Percentiles rank a stretch among this genome's conserved stretches.
phyloP scores from a whole-genome alignment of 2,797 vertebrate genomes.

The Cyprinella venusta region DNA sequence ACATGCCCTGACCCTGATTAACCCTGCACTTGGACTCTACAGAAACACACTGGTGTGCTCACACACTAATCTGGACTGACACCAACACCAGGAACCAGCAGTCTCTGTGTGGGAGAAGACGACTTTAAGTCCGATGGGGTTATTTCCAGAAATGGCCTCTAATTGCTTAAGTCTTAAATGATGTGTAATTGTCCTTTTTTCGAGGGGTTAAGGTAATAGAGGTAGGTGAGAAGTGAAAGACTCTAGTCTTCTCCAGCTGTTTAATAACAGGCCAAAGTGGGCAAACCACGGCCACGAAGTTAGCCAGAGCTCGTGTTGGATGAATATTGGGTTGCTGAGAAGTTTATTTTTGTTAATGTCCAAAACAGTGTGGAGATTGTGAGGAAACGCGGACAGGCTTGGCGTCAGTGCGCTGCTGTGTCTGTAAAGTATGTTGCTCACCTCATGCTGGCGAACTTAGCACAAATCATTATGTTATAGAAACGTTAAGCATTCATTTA shows the following conservation, averaged over 20 bases:
- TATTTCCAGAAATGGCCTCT: conserved; percentile 80
- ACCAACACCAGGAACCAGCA: conserved; percentile 46
- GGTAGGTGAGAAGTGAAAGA: conserved; percentile 63
- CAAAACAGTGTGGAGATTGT: conserved; percentile 59
- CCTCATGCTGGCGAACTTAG: conserved; percentile 33
- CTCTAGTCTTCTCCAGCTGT: conserved; percentile 70
- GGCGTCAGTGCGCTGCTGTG: conserved; percentile 45
- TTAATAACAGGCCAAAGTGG: conserved; percentile 65
- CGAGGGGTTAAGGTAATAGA: conserved; percentile 75
- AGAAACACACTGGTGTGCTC: conserved; percentile 58
- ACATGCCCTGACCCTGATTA: conserved; percentile 73
- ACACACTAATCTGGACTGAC: conserved; percentile 52
- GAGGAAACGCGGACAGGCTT: conserved; percentile 43
- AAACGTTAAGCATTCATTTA: conserved; percentile 38
- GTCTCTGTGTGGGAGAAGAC: conserved; percentile 54
- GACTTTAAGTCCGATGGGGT: conserved; percentile 65
- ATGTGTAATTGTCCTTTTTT: conserved; percentile 81
- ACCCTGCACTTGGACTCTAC: conserved; percentile 64
- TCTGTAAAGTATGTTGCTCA: conserved; percentile 42
- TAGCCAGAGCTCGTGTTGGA: conserved; percentile 56
- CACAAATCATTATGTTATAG: conserved; percentile 43
- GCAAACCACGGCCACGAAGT: conserved; percentile 52
- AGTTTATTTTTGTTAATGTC: conserved; percentile 62
- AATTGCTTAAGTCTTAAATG: conserved; percentile 86
- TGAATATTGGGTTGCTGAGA: conserved; percentile 58